A percentile compares a stretch with the other conserved stretches of the same genome.
phyloP scores from a whole-genome alignment of 23 tunicate species.

The Halocynthia roretzi region DNA sequence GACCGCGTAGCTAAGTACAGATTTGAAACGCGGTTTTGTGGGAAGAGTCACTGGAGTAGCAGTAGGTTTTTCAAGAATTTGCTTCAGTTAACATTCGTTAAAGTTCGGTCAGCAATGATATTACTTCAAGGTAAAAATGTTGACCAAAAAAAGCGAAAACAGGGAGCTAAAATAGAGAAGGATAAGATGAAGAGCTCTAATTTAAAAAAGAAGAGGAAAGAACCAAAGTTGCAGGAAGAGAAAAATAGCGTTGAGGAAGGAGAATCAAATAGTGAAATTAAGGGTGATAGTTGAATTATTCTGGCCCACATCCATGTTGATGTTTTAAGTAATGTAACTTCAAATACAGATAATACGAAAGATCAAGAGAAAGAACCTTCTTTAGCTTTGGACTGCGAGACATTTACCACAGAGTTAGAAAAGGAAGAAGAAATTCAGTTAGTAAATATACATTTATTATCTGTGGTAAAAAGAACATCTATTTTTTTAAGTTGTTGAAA shows the following conservation, averaged over 20 bases:
- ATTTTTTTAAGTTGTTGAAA: too few species aligned
- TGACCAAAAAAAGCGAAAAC: background rate
- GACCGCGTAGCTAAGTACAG: background rate
- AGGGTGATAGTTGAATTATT: background rate
- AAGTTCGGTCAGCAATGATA: too few species aligned
- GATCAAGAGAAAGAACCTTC: too few species aligned
- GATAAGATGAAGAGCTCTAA: background rate
- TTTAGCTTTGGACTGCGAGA: too few species aligned
- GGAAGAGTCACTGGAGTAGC: conserved; percentile 11
- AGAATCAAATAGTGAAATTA: background rate
- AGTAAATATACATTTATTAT: too few species aligned
- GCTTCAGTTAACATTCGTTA: background rate
- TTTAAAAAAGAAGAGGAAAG: background rate
- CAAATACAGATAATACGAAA: too few species aligned
- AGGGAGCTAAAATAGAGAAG: background rate
- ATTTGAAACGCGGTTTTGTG: conserved; percentile 11
- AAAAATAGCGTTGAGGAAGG: background rate
- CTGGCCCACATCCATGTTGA: too few species aligned
- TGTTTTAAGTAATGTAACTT: too few species aligned
- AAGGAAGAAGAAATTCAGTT: too few species aligned
- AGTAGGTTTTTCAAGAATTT: background rate
- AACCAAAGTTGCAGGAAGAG: background rate
- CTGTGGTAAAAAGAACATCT: too few species aligned
- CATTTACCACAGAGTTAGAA: too few species aligned
- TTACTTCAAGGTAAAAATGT: conserved; percentile 4